Conservation (phyloP, 2,888 invertebrate species). For the Rhopalosiphum nymphaeae region DNA sequence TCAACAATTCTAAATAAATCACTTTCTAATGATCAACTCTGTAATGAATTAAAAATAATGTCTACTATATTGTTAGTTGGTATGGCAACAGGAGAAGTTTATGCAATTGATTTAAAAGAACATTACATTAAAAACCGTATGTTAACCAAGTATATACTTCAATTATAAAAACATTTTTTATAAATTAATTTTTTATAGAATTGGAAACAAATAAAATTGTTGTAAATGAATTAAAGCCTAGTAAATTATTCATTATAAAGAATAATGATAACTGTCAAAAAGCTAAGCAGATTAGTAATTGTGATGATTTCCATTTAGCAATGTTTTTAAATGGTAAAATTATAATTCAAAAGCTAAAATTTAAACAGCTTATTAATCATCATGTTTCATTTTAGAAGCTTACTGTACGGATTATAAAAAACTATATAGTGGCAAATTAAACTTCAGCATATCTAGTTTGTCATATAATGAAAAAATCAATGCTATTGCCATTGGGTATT, state of each 20-base stretch:
- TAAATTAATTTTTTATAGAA: slow-evolving; percentile 32
- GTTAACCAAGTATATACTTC: not conserved
- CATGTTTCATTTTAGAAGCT: slow-evolving; percentile 15
- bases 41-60: slow-evolving; percentile 53
- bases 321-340: slow-evolving; percentile 53
- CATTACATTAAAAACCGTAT: slow-evolving; percentile 44
- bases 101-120: slow-evolving; percentile 53
- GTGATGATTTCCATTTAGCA: slow-evolving; percentile 33
- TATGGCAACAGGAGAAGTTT: slow-evolving; percentile 31
- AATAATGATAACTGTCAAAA: slow-evolving; percentile 40
- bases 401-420: slow-evolving; percentile 32
- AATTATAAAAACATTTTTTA: not conserved
- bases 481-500: slow-evolving; percentile 67
- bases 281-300: slow-evolving; percentile 7
- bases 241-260: slow-evolving; percentile 38
- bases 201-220: slow-evolving; percentile 27
- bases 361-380: not conserved
- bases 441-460: slow-evolving; percentile 37
- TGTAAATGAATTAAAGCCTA: slow-evolving; percentile 36
- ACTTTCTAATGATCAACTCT: not conserved
- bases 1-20: slow-evolving; percentile 22
- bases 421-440: not conserved
- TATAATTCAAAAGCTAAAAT: too few species aligned
- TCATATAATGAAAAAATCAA: slow-evolving; percentile 67
- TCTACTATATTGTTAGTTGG: slow-evolving; percentile 57